Evolutionary conservation across 23 tunicate species (phyloP).

Genomic region (Trididemnum nubilum): DNA sequence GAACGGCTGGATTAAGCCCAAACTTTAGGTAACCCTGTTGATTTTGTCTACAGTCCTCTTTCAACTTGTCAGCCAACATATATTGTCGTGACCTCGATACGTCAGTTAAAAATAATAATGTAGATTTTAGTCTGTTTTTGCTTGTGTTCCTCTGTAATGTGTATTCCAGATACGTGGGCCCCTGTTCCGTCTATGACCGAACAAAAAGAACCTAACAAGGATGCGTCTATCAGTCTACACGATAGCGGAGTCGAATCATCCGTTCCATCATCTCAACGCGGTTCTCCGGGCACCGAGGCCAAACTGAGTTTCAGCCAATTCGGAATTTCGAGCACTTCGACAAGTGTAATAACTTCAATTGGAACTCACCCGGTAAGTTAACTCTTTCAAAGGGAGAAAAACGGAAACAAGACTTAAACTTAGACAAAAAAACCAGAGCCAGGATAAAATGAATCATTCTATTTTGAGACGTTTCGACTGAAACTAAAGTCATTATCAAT

Average conservation of each 20-base stretch:
- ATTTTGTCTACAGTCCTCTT: no score
- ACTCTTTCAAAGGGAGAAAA: no score
- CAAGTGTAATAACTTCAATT: slow-evolving; percentile 70
- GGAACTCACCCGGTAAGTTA: slow-evolving; percentile 59
- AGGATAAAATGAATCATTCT: no score
- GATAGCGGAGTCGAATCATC: slow-evolving; percentile 98
- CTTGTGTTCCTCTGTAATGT: background rate
- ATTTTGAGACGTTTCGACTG: no score
- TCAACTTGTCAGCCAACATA: no score
- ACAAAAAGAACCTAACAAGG: background rate
- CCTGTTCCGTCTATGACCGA: slow-evolving; percentile 33
- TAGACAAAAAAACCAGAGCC: no score
- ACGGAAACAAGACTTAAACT: background rate
- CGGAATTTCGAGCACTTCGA: slow-evolving; percentile 58
- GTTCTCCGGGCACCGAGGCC: slow-evolving; percentile 77
- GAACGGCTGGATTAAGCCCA: no score
- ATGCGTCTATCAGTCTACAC: slow-evolving; percentile 55
- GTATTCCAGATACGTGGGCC: slow-evolving; percentile 54
- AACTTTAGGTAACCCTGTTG: no score
- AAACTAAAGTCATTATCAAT: background rate
- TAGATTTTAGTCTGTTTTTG: no score
- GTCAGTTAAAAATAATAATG: no score
- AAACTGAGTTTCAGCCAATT: slow-evolving; percentile 84
- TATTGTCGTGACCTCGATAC: no score
- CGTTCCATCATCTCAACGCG: slow-evolving; percentile 87